Conservation (phyloP, 92 coral and sea anemone genomes). For the Zoanthus solanderi region DNA sequence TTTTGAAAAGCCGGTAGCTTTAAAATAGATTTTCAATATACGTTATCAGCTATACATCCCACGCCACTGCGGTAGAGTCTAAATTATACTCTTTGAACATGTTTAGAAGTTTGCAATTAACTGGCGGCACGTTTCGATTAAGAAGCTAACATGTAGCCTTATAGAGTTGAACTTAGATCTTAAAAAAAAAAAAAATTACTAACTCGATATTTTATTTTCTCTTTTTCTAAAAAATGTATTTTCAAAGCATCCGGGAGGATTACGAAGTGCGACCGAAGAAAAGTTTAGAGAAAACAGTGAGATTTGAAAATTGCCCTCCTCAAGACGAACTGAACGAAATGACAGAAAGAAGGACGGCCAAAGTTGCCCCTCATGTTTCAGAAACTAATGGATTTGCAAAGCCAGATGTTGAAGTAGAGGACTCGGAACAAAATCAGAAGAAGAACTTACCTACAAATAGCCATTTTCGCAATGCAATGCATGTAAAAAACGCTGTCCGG, state of each 20-base stretch:
- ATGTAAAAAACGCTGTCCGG: conserved; percentile 76
- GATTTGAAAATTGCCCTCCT: conserved; percentile 3
- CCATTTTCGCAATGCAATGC: conserved; percentile 78
- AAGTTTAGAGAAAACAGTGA: conserved; percentile 35
- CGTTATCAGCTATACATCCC: conserved; percentile 13
- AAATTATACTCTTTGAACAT: background rate
- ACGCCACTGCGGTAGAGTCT: background rate
- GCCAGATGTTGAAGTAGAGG: conserved; percentile 23
- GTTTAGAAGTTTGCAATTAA: background rate
- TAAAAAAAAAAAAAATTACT: background rate
- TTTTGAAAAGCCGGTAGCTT: conserved; percentile 31
- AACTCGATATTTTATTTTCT: background rate
- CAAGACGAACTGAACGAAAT: conserved; percentile 40
- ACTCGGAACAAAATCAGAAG: conserved; percentile 36
- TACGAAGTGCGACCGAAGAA: conserved; percentile 19
- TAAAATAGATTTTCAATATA: conserved; percentile 26
- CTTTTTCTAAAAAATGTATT: background rate
- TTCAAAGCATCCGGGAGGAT: conserved; percentile 27
- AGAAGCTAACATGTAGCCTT: background rate
- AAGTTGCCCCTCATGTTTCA: background rate
- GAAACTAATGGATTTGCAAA: conserved; percentile 50
- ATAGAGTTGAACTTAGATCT: no score
- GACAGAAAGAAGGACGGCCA: conserved; percentile 18
- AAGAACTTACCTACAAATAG: conserved; percentile 65
- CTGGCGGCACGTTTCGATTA: conserved; percentile 3